A percentile compares a stretch with the other conserved stretches of the same genome.
phyloP scores from a whole-genome alignment of 2,113 vertebrate species.

The Opisthocomus hoazin region DNA sequence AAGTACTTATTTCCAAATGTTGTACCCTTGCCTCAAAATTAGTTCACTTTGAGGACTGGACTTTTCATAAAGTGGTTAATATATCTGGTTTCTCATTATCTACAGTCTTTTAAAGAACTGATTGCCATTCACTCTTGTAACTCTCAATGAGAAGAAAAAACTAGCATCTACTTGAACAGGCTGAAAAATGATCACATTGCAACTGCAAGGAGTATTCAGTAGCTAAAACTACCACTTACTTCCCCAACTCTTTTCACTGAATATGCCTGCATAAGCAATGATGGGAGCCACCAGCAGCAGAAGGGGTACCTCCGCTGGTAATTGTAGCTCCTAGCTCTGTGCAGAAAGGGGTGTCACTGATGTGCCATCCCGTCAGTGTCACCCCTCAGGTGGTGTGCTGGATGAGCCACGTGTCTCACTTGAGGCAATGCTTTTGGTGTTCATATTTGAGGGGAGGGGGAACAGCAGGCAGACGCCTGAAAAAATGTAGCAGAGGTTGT shows the following conservation, averaged over 20 bases:
- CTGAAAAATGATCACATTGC: background rate
- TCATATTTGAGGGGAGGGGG: background rate
- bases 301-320: background rate
- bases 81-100: background rate
- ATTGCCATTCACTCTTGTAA: background rate
- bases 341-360: background rate
- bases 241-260: background rate
- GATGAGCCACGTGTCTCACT: background rate
- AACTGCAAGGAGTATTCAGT: background rate
- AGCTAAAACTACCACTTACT: background rate
- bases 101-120: background rate
- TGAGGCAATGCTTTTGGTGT: background rate
- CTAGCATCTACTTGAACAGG: background rate
- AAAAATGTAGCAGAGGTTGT: background rate
- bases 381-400: background rate
- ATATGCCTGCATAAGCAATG: background rate
- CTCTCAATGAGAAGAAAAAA: background rate
- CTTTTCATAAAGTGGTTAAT: background rate
- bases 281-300: background rate
- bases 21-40: background rate
- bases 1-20: background rate
- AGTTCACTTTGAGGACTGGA: background rate
- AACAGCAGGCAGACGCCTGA: background rate
- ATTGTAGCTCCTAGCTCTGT: background rate
- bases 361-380: too few species aligned